Conservation (phyloP, 2,888 invertebrate genomes). For the Nudaria mundana region DNA sequence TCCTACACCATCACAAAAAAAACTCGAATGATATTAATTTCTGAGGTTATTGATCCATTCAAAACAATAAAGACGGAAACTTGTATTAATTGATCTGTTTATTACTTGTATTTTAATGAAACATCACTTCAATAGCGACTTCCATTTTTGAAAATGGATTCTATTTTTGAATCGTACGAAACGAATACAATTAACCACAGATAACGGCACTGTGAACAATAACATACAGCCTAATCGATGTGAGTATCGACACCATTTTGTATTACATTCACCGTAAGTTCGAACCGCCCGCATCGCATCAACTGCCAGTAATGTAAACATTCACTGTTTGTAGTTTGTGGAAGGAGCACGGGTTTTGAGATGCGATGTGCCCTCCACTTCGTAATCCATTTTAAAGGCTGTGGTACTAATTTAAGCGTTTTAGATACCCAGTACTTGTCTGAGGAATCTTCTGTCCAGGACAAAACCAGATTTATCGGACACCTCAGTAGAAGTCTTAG, state of each 20-base stretch:
- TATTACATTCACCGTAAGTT: constrained; percentile 18
- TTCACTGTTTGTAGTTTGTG: constrained; percentile 10
- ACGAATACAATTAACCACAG: background rate
- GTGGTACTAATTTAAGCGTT: constrained; percentile 10
- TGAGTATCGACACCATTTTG: constrained; percentile 14
- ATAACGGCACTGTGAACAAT: background rate
- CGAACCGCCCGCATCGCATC: constrained; percentile 21
- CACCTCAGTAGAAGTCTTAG: too few species aligned
- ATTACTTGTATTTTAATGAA: too few species aligned
- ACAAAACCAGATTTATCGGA: too few species aligned
- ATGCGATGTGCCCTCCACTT: background rate
- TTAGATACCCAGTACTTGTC: too few species aligned
- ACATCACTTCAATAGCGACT: too few species aligned
- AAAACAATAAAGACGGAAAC: background rate
- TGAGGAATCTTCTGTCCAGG: too few species aligned
- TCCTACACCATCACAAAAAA: too few species aligned
- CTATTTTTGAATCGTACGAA: too few species aligned
- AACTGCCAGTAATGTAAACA: constrained; percentile 29
- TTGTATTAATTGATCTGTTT: background rate
- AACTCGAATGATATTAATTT: background rate
- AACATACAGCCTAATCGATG: background rate
- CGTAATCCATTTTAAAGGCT: background rate
- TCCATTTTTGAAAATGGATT: background rate
- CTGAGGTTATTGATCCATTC: background rate
- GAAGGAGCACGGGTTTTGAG: constrained; percentile 6